Percentiles rank a stretch among this genome's conserved stretches.
phyloP scores from a whole-genome alignment of 2,113 vertebrate genomes.

The Pelecanoides urinatrix region DNA sequence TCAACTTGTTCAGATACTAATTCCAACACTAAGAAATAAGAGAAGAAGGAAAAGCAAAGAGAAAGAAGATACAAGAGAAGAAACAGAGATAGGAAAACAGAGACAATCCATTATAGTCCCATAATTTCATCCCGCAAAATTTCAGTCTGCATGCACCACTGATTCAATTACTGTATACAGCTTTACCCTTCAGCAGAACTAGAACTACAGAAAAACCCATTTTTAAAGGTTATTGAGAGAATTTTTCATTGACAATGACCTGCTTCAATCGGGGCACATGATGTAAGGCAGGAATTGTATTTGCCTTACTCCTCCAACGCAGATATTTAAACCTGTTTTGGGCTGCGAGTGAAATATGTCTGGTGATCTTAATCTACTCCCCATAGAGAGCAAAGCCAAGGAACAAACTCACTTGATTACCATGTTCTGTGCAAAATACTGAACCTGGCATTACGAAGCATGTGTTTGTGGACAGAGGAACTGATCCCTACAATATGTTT shows the following conservation, averaged over 20 bases:
- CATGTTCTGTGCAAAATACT: background rate
- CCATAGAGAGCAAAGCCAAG: background rate
- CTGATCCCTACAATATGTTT: background rate
- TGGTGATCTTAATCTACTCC: slow-evolving; percentile 18
- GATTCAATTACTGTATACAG: slow-evolving; percentile 53
- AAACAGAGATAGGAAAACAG: background rate
- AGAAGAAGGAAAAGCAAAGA: background rate
- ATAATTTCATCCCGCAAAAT: slow-evolving; percentile 19
- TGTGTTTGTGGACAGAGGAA: background rate
- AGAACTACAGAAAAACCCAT: slow-evolving; percentile 37
- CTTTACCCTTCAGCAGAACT: slow-evolving; percentile 32
- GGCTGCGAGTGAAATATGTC: background rate
- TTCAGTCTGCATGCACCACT: slow-evolving; percentile 38
- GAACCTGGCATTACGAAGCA: background rate
- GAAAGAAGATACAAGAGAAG: background rate
- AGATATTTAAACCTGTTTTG: background rate
- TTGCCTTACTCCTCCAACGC: background rate
- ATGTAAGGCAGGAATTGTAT: background rate
- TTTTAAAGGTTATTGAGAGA: slow-evolving; percentile 57
- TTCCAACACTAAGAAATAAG: background rate
- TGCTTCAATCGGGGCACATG: background rate
- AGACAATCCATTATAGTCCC: background rate
- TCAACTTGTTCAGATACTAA: background rate
- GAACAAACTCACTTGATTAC: slow-evolving; percentile 22
- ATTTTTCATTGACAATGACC: slow-evolving; percentile 42